Percentiles rank a stretch among this genome's conserved stretches.
These are phyloP conservation scores for Casuarius casuarius DNA, from an alignment of 2,113 vertebrate genomes.

Conservation along the genomic window DNA sequence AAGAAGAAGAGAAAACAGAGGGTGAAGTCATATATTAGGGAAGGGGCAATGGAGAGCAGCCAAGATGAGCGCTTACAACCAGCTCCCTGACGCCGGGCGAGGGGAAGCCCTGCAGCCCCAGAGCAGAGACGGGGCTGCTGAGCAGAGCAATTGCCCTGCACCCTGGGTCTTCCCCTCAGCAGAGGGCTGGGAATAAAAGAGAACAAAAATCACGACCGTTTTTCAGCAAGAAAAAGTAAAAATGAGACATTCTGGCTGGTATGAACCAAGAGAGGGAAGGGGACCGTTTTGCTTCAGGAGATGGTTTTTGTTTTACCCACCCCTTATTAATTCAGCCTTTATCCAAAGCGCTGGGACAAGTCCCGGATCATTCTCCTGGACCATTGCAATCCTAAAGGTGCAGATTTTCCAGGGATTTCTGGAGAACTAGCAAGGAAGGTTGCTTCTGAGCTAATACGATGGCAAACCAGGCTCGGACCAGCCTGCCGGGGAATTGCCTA, in stretches of 20 bases:
- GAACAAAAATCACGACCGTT: background rate
- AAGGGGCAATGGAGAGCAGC: slow-evolving; percentile 27
- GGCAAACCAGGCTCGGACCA: background rate
- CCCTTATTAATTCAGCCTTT: background rate
- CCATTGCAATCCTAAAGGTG: background rate
- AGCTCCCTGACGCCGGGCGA: background rate
- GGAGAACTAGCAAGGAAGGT: background rate
- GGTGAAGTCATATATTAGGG: background rate
- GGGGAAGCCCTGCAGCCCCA: background rate
- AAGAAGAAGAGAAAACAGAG: background rate
- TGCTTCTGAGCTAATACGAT: background rate
- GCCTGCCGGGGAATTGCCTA: background rate
- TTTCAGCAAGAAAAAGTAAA: background rate
- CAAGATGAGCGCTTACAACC: background rate
- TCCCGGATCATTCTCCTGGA: background rate
- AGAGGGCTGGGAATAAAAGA: no score
- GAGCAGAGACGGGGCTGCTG: background rate
- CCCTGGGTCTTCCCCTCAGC: rapidly evolving
- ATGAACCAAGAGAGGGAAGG: background rate
- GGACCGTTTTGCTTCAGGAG: background rate
- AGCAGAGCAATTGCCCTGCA: background rate
- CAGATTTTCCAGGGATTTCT: background rate
- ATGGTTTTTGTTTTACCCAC: background rate
- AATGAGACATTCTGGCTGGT: background rate
- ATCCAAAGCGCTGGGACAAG: background rate